Base-by-base conservation (phyloP, 2,888 invertebrate species). In the Scrobipalpa costella region DNA sequence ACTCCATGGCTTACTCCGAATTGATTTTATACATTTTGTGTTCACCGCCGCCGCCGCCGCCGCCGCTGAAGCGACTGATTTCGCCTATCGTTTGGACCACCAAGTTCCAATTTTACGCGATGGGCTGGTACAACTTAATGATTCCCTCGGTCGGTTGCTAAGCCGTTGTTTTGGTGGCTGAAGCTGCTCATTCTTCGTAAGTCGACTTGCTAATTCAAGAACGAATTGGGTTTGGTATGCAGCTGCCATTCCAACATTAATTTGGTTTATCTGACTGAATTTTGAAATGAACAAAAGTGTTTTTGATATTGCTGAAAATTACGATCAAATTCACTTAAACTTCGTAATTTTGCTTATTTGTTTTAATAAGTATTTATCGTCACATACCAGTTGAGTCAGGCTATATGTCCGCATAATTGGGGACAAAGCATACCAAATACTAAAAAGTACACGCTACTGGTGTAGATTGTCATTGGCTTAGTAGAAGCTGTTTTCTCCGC, bases 101-200 rank as follows among this genome's bases (percentile, higher is more conserved):
- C 49, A 38, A 8, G 13, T 49, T 63, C 64, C 71, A 72, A 76
- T 75, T 73, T 75, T 69, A 75, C 76, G 70, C 73, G 74, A 72
- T 76, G 74, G 73, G 73, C 27, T 27, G 27, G 27, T 80, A 80
- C 80, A 77, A 76, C 78, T 79, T 76, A 79, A 81, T 80, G 79
- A 73, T 76, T 73, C 68, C 71, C 76, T 15, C 77, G 81, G 74
- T 72, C 68, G 63, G 69, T 63, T 70, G 68, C 67, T 73, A 71
- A 81, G 73, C 75, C 71, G 73, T 78, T 83, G 83, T 82, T 82
- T 78, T 76, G 79, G 76, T 77, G 68, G 69, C 70, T 67, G 66
- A 66, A 67, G 49, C 17, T 15, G 61, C 57, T 11, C 19, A 19
- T 38, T 58, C 40, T 40, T 63, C 61, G 40, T 61, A 64, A 62